Base-by-base conservation (phyloP, 2,113 vertebrate genomes). In the Ceyx melanurus region DNA sequence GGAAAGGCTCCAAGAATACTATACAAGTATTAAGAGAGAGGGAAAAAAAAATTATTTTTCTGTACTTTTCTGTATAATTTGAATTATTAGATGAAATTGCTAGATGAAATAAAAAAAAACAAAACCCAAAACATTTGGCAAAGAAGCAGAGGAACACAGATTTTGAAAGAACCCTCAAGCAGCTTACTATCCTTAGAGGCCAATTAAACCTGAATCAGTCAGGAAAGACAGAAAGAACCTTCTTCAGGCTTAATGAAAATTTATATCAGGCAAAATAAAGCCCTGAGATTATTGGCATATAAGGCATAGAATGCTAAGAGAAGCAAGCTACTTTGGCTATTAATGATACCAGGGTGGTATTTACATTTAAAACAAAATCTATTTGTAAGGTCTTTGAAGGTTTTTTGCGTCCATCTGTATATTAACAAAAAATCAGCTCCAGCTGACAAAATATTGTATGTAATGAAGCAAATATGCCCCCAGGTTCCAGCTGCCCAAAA, bases 351-450 rank as follows among this genome's bases (percentile, higher is more conserved):
- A 91, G 60, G 33, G 40, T 71, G 14, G 29, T 94, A 92, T 91
- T 96, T 96, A 85, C 92, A 86, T 94, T 95, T 96, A 77, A 93
- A 96, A 91, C 75, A 96, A 93, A 92, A 91, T 93, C 53, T 42
- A 80, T 95, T 93, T 92, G 33, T 95, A 80, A 85, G 13, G 56
- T 77, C 89, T 95, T 95, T 96, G 91, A 96, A 93, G 91, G 68
- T 79, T 94, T 89, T 94, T 64, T 88, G 26, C 88, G 75, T 94
- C 84, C 79, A 88, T 95, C 92, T 96, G 72, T 91, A 86, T 57
- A 67, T 89, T 93, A 89, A 87, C 28, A 92, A 84, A 94, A 91
- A 93, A 93, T 79, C 71, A 56, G 42, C 78, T 93, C 87, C 92
- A 95, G 89, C 94, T 95, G 96, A 94, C 95, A 92, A 92, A 95